phyloP scores from a whole-genome alignment of 2,797 vertebrate species.

The Manis pentadactyla region DNA sequence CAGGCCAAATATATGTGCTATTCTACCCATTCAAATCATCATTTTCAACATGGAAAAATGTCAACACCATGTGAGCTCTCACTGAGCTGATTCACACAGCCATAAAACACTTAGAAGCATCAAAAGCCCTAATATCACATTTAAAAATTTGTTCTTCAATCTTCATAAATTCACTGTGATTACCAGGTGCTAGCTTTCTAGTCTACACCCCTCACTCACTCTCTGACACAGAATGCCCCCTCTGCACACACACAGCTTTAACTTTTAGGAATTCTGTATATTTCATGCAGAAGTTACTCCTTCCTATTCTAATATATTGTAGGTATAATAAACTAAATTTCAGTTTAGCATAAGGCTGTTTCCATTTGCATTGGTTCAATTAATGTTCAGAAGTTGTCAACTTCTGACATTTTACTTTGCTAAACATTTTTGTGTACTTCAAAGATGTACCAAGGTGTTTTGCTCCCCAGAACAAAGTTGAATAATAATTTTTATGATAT shows the following conservation, averaged over 20 bases:
- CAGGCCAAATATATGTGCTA: not conserved
- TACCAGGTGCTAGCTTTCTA: not conserved
- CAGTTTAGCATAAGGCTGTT: not conserved
- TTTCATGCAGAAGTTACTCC: not conserved
- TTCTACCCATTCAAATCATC: not conserved
- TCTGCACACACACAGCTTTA: not conserved
- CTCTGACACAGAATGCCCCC: not conserved
- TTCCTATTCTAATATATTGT: not conserved
- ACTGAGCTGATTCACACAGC: not conserved
- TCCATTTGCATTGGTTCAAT: not conserved
- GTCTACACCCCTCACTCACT: not conserved
- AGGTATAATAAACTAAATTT: conserved; percentile 1
- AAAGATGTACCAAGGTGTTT: not conserved
- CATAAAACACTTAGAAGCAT: not conserved
- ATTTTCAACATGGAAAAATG: not conserved
- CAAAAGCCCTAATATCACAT: not conserved
- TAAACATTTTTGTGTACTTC: not conserved
- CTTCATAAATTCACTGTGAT: not conserved
- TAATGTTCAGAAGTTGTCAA: conserved; percentile 53
- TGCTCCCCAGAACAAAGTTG: conserved; percentile 31
- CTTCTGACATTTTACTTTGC: conserved; percentile 22
- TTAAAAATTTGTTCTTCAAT: not conserved
- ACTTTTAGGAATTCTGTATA: conserved; percentile 9
- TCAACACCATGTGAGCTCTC: not conserved
- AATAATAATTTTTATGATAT: not conserved